Evolutionary conservation across 2,797 vertebrate species (phyloP).

Genomic region (Tokudaia muenninki): DNA sequence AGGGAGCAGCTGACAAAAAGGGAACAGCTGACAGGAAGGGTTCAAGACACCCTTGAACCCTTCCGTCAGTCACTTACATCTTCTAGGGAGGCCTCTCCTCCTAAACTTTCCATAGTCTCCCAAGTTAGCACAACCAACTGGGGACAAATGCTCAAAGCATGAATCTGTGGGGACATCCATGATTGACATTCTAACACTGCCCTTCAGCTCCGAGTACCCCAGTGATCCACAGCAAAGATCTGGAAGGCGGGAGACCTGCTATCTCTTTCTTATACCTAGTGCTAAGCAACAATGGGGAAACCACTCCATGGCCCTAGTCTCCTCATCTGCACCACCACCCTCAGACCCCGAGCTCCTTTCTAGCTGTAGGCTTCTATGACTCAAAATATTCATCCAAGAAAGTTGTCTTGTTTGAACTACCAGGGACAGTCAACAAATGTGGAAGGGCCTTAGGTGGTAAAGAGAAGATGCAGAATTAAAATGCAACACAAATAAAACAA

Average conservation of each 20-base stretch:
- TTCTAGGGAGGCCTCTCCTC: not conserved
- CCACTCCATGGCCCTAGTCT: not conserved
- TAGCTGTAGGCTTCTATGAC: not conserved
- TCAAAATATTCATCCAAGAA: not conserved
- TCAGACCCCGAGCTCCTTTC: not conserved
- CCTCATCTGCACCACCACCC: not conserved
- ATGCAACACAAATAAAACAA: not conserved
- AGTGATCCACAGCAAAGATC: not conserved
- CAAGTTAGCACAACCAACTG: not conserved
- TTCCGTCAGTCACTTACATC: not conserved
- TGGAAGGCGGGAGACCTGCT: no score
- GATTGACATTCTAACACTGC: not conserved
- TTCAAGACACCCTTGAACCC: not conserved
- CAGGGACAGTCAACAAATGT: not conserved
- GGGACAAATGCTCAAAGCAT: not conserved
- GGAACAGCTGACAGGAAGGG: not conserved
- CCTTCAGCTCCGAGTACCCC: not conserved
- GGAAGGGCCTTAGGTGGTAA: not conserved
- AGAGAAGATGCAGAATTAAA: conserved; percentile 18
- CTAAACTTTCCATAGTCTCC: not conserved
- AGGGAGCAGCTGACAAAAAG: not conserved
- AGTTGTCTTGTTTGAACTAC: not conserved
- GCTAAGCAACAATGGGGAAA: accelerated
- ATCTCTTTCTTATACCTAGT: not conserved
- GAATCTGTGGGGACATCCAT: accelerated